Conservation (phyloP, 1,140 invertebrate genomes). For the Neomicropteryx cornuta region DNA sequence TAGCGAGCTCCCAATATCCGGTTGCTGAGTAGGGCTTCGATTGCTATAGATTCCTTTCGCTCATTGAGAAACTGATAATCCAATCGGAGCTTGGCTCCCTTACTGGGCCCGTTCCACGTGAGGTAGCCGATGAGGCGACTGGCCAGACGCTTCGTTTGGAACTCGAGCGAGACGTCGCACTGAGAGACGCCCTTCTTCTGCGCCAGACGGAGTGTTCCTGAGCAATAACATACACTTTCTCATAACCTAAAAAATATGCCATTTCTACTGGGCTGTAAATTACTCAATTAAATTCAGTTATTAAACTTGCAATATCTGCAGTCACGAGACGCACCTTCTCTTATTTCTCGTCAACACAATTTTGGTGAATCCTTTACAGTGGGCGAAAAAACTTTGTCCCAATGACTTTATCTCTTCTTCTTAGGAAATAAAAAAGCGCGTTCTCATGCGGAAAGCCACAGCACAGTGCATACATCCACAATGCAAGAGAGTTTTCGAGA, state of each 20-base stretch:
- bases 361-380: too few relatives aligned
- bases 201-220: slow-evolving; percentile 40
- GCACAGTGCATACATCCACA: too few relatives aligned
- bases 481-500: too few relatives aligned
- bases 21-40: slow-evolving; percentile 54
- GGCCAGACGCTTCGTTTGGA: slow-evolving; percentile 55
- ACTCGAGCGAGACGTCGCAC: slow-evolving; percentile 54
- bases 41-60: slow-evolving; percentile 52
- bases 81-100: slow-evolving; percentile 44
- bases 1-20: slow-evolving; percentile 43
- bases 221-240: slow-evolving; percentile 12
- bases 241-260: slow-evolving; percentile 1
- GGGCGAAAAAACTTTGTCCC: too few relatives aligned
- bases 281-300: too few relatives aligned
- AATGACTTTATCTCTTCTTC: too few relatives aligned
- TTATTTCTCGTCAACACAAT: too few relatives aligned
- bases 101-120: slow-evolving; percentile 37
- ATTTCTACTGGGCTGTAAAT: too few relatives aligned
- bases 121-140: slow-evolving; percentile 58
- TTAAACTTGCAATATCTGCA: too few relatives aligned
- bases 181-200: slow-evolving; percentile 58
- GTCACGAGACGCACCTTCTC: too few relatives aligned
- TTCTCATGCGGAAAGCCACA: too few relatives aligned
- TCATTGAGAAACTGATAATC: slow-evolving; percentile 56
- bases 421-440: too few relatives aligned